These are phyloP conservation scores for Xanthorhoe spadicearia DNA, from an alignment of 2,888 invertebrate genomes.

Conservation along the genomic window DNA sequence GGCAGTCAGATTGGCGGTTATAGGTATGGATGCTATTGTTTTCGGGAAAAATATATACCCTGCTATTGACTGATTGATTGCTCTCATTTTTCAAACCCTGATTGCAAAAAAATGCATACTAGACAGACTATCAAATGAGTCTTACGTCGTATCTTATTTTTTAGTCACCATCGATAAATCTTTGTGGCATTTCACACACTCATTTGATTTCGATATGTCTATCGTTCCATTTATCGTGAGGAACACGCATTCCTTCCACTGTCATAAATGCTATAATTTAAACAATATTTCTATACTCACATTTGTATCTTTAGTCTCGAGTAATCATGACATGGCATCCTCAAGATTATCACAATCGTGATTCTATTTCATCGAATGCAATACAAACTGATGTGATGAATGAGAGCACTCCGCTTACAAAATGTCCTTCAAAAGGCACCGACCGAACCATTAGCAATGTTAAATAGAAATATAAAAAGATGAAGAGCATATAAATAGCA, in stretches of 20 bases:
- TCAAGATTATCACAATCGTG: not conserved
- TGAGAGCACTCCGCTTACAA: constrained; percentile 4
- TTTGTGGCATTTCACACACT: not conserved
- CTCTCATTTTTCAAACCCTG: constrained; percentile 32
- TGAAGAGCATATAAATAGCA: constrained; percentile 43
- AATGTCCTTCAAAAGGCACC: constrained; percentile 18
- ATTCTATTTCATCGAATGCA: not conserved
- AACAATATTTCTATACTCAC: no score
- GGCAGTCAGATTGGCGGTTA: constrained; percentile 60
- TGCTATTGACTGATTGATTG: constrained; percentile 37
- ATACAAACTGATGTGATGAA: not conserved
- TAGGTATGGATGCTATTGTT: constrained; percentile 59
- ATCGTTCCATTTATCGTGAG: no score
- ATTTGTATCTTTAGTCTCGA: not conserved
- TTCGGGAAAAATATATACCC: constrained; percentile 52
- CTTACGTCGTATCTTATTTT: not conserved
- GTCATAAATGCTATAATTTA: no score
- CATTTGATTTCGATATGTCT: no score
- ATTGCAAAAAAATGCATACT: not conserved
- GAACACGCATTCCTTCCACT: no score
- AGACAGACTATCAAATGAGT: not conserved
- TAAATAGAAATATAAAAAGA: constrained; percentile 37
- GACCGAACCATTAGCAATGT: constrained; percentile 22
- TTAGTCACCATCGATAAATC: not conserved
- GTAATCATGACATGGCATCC: not conserved